Percentiles rank a stretch among this genome's conserved stretches.
These are phyloP conservation scores for Trinectes maculatus DNA, from an alignment of 2,113 vertebrate species.

Conservation along the genomic window DNA sequence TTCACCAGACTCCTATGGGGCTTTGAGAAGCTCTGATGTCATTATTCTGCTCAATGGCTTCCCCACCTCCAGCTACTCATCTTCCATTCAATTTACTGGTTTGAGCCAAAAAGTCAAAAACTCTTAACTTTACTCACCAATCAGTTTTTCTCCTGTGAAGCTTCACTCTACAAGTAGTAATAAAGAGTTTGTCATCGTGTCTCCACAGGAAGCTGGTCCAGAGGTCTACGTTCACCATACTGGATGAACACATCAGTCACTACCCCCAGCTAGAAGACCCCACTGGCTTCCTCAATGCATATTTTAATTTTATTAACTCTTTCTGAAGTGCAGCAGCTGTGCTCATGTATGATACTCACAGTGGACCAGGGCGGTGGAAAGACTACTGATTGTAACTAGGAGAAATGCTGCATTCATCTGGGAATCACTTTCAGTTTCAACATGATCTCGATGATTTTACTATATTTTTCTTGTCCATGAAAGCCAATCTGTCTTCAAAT, in stretches of 20 bases:
- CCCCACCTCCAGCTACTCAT: no score
- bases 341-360: no score
- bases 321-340: constrained; percentile 85
- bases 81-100: no score
- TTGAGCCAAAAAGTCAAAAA: no score
- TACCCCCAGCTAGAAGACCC: constrained; percentile 97
- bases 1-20: constrained; percentile 85
- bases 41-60: constrained; percentile 92
- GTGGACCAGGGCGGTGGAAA: no score
- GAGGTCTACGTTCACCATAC: constrained; percentile 87
- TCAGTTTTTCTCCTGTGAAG: no score
- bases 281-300: constrained; percentile 90
- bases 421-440: no score
- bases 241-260: constrained; percentile 96
- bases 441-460: constrained; percentile 67
- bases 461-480: constrained; percentile 51
- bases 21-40: constrained; percentile 89
- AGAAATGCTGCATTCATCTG: no score
- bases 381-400: no score
- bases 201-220: constrained; percentile 86
- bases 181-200: no score
- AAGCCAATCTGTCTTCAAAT: constrained; percentile 88
- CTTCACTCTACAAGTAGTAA: no score
- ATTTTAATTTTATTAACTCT: constrained; percentile 95
- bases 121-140: no score